Evolutionary conservation across 1,140 invertebrate genomes (phyloP).

Genomic region (Cydia fagiglandana): DNA sequence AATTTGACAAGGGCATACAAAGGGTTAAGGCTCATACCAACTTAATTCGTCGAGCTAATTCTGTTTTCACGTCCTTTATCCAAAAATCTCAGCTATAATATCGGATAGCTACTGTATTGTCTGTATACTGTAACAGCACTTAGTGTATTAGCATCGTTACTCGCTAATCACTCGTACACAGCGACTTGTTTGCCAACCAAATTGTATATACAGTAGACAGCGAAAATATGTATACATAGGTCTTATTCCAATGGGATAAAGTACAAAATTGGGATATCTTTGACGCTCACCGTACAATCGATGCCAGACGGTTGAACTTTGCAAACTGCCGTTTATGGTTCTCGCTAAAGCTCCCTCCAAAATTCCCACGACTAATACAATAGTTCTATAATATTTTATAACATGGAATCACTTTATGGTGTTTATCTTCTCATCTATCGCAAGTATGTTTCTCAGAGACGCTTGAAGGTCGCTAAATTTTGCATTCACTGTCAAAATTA

Average conservation of each 20-base stretch:
- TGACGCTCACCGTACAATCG: not conserved
- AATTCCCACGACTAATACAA: not conserved
- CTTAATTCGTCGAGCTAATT: no score
- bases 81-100: no score
- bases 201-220: not conserved
- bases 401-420: no score
- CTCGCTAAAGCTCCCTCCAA: not conserved
- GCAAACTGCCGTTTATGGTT: not conserved
- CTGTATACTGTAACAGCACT: not conserved
- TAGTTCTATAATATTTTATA: no score
- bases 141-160: slow-evolving; percentile 13
- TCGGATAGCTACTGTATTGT: not conserved
- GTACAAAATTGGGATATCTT: not conserved
- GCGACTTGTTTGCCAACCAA: not conserved
- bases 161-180: slow-evolving; percentile 5
- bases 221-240: not conserved
- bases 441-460: no score
- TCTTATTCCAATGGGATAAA: not conserved
- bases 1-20: no score
- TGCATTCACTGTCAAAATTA: no score
- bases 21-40: no score
- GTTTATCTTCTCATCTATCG: no score
- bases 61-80: no score
- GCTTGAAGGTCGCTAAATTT: no score
- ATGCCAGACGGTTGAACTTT: not conserved